phyloP scores from a whole-genome alignment of 2,797 vertebrate species.

The Smutsia temminckii region DNA sequence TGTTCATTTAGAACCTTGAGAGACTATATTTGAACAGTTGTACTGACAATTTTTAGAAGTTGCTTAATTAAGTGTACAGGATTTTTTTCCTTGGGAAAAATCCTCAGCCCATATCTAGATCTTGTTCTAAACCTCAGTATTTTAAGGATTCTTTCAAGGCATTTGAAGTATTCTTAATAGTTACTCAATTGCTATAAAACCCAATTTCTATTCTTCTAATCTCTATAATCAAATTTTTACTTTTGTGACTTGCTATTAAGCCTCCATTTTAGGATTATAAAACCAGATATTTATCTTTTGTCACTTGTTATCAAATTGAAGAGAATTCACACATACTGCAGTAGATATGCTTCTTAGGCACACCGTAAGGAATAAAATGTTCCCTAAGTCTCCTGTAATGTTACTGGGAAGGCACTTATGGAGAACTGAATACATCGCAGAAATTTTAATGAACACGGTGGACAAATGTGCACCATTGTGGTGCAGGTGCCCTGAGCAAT shows the following conservation, averaged over 20 bases:
- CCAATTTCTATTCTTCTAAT: slow-evolving; percentile 73
- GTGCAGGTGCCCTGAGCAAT: neutral
- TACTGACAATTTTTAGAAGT: slow-evolving; percentile 57
- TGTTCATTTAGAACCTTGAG: slow-evolving; percentile 52
- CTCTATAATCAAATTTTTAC: slow-evolving; percentile 74
- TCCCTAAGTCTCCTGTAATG: neutral
- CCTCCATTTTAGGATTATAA: slow-evolving; percentile 62
- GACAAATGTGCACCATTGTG: neutral
- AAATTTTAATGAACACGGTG: neutral
- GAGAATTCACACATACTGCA: neutral
- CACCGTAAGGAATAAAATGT: neutral
- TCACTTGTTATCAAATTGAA: slow-evolving; percentile 43
- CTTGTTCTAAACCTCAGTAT: slow-evolving; percentile 68
- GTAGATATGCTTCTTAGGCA: neutral
- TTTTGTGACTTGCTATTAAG: slow-evolving; percentile 65
- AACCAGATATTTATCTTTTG: slow-evolving; percentile 53
- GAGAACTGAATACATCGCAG: neutral
- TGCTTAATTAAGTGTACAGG: slow-evolving; percentile 70
- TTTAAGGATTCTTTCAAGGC: slow-evolving; percentile 67
- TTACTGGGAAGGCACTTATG: neutral
- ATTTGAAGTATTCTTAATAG: slow-evolving; percentile 74
- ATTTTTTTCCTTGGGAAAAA: slow-evolving; percentile 62
- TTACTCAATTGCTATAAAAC: slow-evolving; percentile 68
- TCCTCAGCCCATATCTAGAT: slow-evolving; percentile 52
- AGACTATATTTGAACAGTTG: slow-evolving; percentile 66